These are phyloP conservation scores for Accipiter cooperii DNA, from an alignment of 2,113 vertebrate species.

Conservation along the genomic window DNA sequence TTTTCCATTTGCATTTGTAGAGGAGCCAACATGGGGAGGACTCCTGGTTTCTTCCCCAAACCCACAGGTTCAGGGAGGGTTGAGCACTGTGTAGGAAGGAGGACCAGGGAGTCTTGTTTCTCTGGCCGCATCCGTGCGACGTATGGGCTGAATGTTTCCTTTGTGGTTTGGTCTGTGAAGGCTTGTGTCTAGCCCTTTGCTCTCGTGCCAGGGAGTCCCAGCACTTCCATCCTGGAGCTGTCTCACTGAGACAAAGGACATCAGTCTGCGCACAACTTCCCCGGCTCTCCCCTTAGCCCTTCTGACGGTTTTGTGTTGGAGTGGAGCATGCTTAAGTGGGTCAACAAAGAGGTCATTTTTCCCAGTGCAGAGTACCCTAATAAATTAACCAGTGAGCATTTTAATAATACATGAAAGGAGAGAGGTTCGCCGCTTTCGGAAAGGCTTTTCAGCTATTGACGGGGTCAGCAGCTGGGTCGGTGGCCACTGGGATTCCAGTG, in stretches of 20 bases:
- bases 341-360: slow-evolving; percentile 50
- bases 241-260: slow-evolving; percentile 28
- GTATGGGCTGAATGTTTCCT: slow-evolving; percentile 40
- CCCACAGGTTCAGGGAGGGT: neutral
- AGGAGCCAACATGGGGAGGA: neutral
- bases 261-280: slow-evolving; percentile 25
- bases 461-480: neutral
- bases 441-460: slow-evolving; percentile 30
- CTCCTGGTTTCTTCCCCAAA: neutral
- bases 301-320: slow-evolving; percentile 1
- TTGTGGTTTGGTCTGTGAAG: slow-evolving; percentile 46
- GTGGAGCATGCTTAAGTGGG: slow-evolving; percentile 13
- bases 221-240: slow-evolving; percentile 52
- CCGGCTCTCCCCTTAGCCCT: neutral
- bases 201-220: slow-evolving; percentile 54
- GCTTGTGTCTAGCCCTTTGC: slow-evolving; percentile 54
- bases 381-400: slow-evolving; percentile 56
- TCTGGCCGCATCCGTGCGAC: neutral
- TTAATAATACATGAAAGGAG: slow-evolving; percentile 47
- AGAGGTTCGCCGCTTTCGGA: slow-evolving; percentile 12
- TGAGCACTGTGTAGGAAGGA: neutral
- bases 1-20: neutral
- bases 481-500: neutral
- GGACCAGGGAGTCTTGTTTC: neutral
- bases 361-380: slow-evolving; percentile 41